These are phyloP conservation scores for Buphagus erythrorhynchus DNA, from an alignment of 2,797 vertebrate genomes.

Conservation along the genomic window DNA sequence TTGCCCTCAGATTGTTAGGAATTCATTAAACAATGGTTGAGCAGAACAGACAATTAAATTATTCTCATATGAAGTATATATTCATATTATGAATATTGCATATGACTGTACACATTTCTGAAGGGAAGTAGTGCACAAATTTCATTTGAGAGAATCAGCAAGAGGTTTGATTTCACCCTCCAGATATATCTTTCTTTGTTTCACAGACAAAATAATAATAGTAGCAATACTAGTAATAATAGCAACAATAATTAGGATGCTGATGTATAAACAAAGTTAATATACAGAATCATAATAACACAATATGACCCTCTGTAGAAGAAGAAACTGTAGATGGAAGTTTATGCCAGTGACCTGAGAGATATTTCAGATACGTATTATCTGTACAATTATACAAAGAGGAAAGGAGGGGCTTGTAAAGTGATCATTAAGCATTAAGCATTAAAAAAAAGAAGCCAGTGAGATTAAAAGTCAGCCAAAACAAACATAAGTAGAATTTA, in stretches of 20 bases:
- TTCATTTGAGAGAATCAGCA: constrained; percentile 71
- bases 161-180: constrained; percentile 62
- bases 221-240: neutral
- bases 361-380: neutral
- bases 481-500: neutral
- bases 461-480: neutral
- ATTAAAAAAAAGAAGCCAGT: neutral
- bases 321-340: neutral
- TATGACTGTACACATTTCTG: constrained; percentile 62
- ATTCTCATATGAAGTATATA: constrained; percentile 68
- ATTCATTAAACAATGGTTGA: constrained; percentile 77
- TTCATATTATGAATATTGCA: constrained; percentile 74
- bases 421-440: too few species aligned
- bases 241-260: constrained; percentile 39
- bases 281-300: constrained; percentile 18
- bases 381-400: neutral
- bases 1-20: constrained; percentile 71
- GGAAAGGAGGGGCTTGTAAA: neutral
- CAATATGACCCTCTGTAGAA: neutral
- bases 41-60: constrained; percentile 74
- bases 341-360: neutral
- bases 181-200: constrained; percentile 51
- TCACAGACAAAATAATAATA: constrained; percentile 41
- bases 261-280: constrained; percentile 40
- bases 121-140: constrained; percentile 63